A percentile compares a stretch with the other conserved stretches of the same genome.
These are phyloP conservation scores for Eriosoma lanigerum DNA, from an alignment of 1,140 invertebrate species.

Conservation along the genomic window DNA sequence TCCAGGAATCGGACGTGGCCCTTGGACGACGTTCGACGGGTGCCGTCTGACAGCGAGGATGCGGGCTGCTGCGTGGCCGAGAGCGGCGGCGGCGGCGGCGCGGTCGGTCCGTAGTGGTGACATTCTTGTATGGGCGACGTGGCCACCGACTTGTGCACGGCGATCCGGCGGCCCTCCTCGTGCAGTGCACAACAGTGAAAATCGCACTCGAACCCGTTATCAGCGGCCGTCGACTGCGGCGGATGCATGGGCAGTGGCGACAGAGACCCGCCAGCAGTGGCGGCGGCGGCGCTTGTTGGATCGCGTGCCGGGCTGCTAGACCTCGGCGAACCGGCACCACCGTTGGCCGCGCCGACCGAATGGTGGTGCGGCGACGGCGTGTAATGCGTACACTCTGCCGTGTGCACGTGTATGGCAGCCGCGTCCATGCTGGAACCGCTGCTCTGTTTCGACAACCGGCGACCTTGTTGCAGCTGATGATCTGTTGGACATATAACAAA, in stretches of 20 bases:
- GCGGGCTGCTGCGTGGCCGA: slow-evolving; percentile 79
- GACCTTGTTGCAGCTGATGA: slow-evolving; percentile 52
- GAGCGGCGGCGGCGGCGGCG: slow-evolving; percentile 63
- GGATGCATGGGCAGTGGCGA: slow-evolving; percentile 54
- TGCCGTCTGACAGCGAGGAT: slow-evolving; percentile 26
- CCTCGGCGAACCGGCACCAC: not conserved
- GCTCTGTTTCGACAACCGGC: slow-evolving; percentile 66
- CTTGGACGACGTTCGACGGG: slow-evolving; percentile 56
- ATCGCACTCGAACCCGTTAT: slow-evolving; percentile 84
- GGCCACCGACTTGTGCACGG: slow-evolving; percentile 85
- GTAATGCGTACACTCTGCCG: slow-evolving; percentile 9
- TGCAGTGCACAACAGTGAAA: slow-evolving; percentile 93
- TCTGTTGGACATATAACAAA: not conserved
- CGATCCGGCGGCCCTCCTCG: slow-evolving; percentile 85
- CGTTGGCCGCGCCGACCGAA: not conserved
- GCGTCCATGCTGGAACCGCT: slow-evolving; percentile 70
- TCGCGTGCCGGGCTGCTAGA: not conserved
- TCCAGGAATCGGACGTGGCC: slow-evolving; percentile 75
- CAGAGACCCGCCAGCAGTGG: not conserved
- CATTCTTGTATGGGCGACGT: slow-evolving; percentile 88
- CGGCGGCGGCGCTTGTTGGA: slow-evolving; percentile 58
- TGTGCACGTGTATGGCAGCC: slow-evolving; percentile 62
- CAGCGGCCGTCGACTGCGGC: slow-evolving; percentile 60
- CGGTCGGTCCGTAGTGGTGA: slow-evolving; percentile 60
- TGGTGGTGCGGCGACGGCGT: not conserved